A percentile compares a stretch with the other conserved stretches of the same genome.
These are phyloP conservation scores for Mesaphorura yosii DNA, from an alignment of 1,140 invertebrate genomes.

Conservation along the genomic window DNA sequence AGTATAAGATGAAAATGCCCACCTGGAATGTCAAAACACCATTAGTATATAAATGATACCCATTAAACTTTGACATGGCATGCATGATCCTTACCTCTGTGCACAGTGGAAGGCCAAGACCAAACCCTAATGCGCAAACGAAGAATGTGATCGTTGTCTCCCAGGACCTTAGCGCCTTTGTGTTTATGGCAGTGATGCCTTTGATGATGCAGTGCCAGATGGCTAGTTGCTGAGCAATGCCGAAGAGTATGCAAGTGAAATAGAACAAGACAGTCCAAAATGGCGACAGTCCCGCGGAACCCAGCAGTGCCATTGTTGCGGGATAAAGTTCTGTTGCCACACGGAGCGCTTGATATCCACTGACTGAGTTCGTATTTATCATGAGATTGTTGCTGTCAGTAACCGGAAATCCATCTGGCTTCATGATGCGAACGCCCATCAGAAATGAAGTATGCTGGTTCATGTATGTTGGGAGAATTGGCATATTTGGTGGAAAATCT, in stretches of 20 bases:
- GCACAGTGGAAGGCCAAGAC: slow-evolving; percentile 73
- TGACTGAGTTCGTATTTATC: slow-evolving; percentile 3
- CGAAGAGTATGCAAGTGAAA: slow-evolving; percentile 69
- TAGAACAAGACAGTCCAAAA: slow-evolving; percentile 81
- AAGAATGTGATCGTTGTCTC: slow-evolving; percentile 76
- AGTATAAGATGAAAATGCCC: slow-evolving; percentile 72
- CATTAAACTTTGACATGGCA: neutral
- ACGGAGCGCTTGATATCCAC: slow-evolving; percentile 51
- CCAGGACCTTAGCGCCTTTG: slow-evolving; percentile 56
- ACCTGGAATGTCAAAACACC: slow-evolving; percentile 46
- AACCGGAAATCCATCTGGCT: slow-evolving; percentile 36
- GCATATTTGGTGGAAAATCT: slow-evolving; percentile 37
- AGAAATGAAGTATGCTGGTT: slow-evolving; percentile 57
- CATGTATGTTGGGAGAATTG: slow-evolving; percentile 46
- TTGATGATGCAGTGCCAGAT: slow-evolving; percentile 70
- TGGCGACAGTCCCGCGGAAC: slow-evolving; percentile 48
- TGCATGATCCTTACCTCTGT: slow-evolving; percentile 57
- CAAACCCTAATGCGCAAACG: slow-evolving; percentile 66
- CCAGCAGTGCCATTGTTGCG: slow-evolving; percentile 2
- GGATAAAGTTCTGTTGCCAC: slow-evolving; percentile 75
- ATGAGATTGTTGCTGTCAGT: slow-evolving; percentile 3
- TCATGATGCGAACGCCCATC: slow-evolving; percentile 53
- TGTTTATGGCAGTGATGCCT: slow-evolving; percentile 64
- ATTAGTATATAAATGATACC: slow-evolving; percentile 2
- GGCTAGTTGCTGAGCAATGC: slow-evolving; percentile 66